Evolutionary conservation across 2,888 invertebrate species (phyloP).

Genomic region (Holacanthella duospinosa): DNA sequence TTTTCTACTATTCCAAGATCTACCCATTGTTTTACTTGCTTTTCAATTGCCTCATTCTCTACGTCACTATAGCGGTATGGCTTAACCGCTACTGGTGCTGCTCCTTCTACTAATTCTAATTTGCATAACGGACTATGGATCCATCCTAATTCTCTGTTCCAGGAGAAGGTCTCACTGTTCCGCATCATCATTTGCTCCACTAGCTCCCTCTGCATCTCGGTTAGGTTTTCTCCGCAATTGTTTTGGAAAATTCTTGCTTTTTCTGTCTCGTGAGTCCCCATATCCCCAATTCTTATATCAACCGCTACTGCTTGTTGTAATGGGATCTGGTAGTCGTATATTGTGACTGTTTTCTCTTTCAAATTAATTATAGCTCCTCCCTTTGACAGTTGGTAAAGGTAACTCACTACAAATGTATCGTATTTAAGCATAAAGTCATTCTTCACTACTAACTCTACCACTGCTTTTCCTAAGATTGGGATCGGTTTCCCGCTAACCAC

Average conservation of each 20-base stretch:
- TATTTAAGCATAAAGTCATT: neutral
- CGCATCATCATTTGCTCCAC: neutral
- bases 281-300: neutral
- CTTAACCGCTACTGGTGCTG: neutral
- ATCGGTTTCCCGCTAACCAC: neutral
- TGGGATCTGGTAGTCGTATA: neutral
- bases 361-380: conserved; percentile 2
- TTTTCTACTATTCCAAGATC: neutral
- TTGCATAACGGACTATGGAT: neutral
- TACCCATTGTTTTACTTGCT: conserved; percentile 1
- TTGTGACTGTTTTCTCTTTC: neutral
- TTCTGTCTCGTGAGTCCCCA: neutral
- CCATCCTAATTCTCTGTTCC: conserved; percentile 6
- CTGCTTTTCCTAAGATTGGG: neutral
- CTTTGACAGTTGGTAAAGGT: neutral
- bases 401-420: neutral
- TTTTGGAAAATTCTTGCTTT: neutral
- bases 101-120: conserved; percentile 3
- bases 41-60: neutral
- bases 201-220: neutral
- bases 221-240: neutral
- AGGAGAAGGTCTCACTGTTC: neutral
- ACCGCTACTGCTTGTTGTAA: neutral
- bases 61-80: neutral
- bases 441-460: neutral